These are phyloP conservation scores for Chaenocephalus aceratus DNA, from an alignment of 2,113 vertebrate species.

Conservation along the genomic window DNA sequence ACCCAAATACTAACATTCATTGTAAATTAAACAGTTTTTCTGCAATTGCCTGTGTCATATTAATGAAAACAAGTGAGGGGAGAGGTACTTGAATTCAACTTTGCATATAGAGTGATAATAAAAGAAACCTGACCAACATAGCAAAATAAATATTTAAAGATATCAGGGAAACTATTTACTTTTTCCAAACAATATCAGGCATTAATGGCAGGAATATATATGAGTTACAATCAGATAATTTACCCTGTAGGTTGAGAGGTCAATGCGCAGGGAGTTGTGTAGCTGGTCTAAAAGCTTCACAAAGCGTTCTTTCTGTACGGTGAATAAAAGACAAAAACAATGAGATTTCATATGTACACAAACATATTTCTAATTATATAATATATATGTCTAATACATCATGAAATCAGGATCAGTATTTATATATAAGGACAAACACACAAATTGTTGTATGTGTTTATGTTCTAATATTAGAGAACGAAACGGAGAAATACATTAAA, in stretches of 20 bases:
- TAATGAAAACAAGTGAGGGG: not conserved
- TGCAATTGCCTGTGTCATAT: not conserved
- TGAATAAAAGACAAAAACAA: constrained; percentile 12
- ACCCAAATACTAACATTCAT: not conserved
- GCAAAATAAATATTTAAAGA: not conserved
- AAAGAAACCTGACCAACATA: not conserved
- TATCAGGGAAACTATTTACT: not conserved
- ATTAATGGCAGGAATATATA: not conserved
- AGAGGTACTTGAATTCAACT: not conserved
- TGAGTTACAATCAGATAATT: constrained; percentile 60
- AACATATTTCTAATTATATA: not conserved
- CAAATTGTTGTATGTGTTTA: too few species aligned
- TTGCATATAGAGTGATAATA: not conserved
- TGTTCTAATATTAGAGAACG: too few species aligned
- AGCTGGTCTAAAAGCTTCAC: constrained; percentile 97
- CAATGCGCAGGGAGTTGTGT: constrained; percentile 97
- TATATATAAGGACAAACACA: too few species aligned
- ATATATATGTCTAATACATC: too few species aligned
- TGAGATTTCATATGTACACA: not conserved
- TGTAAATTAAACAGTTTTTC: not conserved
- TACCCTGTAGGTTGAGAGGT: constrained; percentile 97
- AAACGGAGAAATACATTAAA: too few species aligned
- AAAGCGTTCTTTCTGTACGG: constrained; percentile 94
- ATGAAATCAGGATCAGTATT: too few species aligned
- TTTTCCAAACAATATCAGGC: not conserved